Evolutionary conservation across 1,140 invertebrate species (phyloP), one percentile per base, ranked within the genome.

Genomic region (Chymomyza costata): DNA sequence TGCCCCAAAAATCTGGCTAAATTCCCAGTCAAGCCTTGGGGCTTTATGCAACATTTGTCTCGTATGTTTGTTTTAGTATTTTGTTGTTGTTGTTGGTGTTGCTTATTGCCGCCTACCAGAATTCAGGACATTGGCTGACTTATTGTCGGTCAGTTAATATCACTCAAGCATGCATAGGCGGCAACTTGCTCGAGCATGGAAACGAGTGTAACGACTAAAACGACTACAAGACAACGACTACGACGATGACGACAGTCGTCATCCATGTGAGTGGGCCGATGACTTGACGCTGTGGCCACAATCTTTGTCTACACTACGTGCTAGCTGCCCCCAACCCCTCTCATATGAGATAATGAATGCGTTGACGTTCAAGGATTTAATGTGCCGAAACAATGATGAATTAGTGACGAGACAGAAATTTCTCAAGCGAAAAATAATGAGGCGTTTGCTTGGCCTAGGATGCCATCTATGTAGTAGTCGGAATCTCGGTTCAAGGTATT

Each of bases 361-460:
- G 73, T 80, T 80, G 73, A 80, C 67, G 74, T 80, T 80, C 67
- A 68, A 80, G 73, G 74, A 80, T 80, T 80, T 80, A 80, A 80
- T 80, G 73, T 80, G 73, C 73, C 74, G 73, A 80, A 80, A 80
- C 73, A 80, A 80, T 80, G 73, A 80, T 80, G 73, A 80, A 80
- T 80, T 80, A 80, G 73, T 80, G 73, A 80, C 73, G 73, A 80
- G 73, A 81, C 73, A 80, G 74, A 80, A 80, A 81, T 80, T 80
- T 80, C 73, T 80, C 73, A 67, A 80, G 74, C 73, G 73, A 64
- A 80, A 80, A 81, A 80, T 80, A 80, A 80, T 80, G 73, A 80
- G 69, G 43, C 64, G 50, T 73, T 73, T 53, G 49, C 73, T 52
- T 35, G 48, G 41, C 40, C 46, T 34, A 14, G 25, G 37, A 35